These are phyloP conservation scores for Automeris io DNA, from an alignment of 2,888 invertebrate species.

Conservation along the genomic window DNA sequence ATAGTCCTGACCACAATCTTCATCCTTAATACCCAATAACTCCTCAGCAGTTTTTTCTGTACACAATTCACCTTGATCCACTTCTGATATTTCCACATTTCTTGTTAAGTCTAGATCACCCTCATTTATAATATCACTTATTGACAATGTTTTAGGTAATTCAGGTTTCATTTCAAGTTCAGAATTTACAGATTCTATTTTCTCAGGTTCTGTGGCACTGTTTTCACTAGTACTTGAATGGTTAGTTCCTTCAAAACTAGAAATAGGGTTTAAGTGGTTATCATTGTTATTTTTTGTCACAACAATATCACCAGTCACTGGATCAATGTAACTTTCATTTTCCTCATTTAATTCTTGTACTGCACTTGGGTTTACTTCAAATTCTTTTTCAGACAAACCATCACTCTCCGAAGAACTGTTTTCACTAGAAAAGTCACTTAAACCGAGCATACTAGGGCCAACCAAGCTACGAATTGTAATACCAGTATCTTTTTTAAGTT, in stretches of 20 bases:
- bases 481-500: constrained; percentile 72
- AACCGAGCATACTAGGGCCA: constrained; percentile 66
- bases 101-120: constrained; percentile 64
- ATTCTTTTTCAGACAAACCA: constrained; percentile 69
- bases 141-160: constrained; percentile 63
- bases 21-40: constrained; percentile 55
- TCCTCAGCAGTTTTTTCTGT: constrained; percentile 60
- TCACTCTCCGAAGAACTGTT: constrained; percentile 64
- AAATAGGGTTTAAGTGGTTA: constrained; percentile 4
- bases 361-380: constrained; percentile 66
- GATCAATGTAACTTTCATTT: constrained; percentile 70
- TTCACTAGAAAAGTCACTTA: constrained; percentile 70
- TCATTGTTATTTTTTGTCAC: constrained; percentile 30
- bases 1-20: constrained; percentile 69
- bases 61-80: constrained; percentile 64
- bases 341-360: constrained; percentile 64
- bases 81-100: constrained; percentile 69
- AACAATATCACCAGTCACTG: constrained; percentile 69
- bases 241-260: constrained; percentile 1
- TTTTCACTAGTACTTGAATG: constrained; percentile 11
- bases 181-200: constrained; percentile 5
- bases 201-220: constrained; percentile 15
- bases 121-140: constrained; percentile 68
- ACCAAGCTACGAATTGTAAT: constrained; percentile 68
- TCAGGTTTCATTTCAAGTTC: constrained; percentile 16